phyloP scores from a whole-genome alignment of 2,113 vertebrate species.

The Empidonax alnorum region DNA sequence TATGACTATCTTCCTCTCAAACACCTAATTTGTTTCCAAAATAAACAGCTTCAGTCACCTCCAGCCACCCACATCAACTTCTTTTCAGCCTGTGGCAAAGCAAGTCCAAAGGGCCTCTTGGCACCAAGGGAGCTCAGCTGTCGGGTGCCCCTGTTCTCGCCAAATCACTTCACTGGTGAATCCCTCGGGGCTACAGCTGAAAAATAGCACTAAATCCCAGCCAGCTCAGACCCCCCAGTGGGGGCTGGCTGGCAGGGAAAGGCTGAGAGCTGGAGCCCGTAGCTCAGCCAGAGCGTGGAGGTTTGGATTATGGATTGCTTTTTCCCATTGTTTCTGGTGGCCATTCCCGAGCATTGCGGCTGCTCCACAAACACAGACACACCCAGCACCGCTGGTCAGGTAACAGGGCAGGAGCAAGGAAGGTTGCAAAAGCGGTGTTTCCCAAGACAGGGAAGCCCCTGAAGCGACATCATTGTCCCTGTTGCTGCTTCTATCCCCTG shows the following conservation, averaged over 20 bases:
- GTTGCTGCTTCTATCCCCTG: accelerated
- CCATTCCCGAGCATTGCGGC: accelerated
- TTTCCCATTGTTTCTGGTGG: not conserved
- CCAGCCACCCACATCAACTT: not conserved
- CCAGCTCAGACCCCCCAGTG: not conserved
- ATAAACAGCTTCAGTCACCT: not conserved
- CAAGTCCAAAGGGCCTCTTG: not conserved
- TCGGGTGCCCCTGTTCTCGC: accelerated
- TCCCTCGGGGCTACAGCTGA: not conserved
- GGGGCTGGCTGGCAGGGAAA: not conserved
- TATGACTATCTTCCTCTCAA: not conserved
- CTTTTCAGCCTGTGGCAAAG: not conserved
- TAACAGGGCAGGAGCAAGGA: not conserved
- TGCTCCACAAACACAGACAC: not conserved
- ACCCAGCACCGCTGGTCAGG: accelerated
- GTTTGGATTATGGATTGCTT: not conserved
- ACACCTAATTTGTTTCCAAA: not conserved
- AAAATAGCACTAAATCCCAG: not conserved
- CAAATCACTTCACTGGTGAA: not conserved
- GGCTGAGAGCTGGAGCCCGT: not conserved
- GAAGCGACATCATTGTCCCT: not conserved
- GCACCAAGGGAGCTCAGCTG: not conserved
- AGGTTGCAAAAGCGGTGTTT: not conserved
- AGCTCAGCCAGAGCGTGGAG: accelerated
- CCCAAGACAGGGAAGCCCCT: not conserved